These are phyloP conservation scores for Dreissena rostriformis DNA, from an alignment of 1,140 invertebrate species.

Conservation along the genomic window DNA sequence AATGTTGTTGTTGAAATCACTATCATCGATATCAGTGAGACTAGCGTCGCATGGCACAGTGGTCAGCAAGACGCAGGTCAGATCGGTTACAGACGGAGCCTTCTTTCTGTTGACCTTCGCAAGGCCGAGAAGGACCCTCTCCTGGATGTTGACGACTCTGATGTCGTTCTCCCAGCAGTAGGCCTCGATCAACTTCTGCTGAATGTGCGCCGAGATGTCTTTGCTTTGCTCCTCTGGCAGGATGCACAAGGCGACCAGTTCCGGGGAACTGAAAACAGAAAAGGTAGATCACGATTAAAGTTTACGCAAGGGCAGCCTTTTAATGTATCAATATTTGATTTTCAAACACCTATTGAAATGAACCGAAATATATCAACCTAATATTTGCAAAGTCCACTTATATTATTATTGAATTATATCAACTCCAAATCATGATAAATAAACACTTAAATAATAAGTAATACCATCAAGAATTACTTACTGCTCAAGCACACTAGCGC, in stretches of 20 bases:
- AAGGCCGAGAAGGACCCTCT: background rate
- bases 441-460: too few relatives aligned
- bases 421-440: too few relatives aligned
- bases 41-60: background rate
- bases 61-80: conserved; percentile 26
- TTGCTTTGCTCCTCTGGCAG: conserved; percentile 60
- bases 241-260: conserved; percentile 75
- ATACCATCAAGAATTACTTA: conserved; percentile 22
- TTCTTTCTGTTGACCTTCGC: background rate
- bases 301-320: too few relatives aligned
- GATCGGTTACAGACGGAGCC: background rate
- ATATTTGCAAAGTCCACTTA: too few relatives aligned
- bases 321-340: too few relatives aligned
- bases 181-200: conserved; percentile 76
- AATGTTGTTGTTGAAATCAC: conserved; percentile 3
- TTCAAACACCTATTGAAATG: too few relatives aligned
- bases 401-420: too few relatives aligned
- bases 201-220: conserved; percentile 73
- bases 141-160: conserved; percentile 47
- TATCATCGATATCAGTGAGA: background rate
- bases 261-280: conserved; percentile 66
- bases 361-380: too few relatives aligned
- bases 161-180: conserved; percentile 80
- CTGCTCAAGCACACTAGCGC: conserved; percentile 49
- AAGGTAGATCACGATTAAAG: too few relatives aligned